A percentile compares a stretch with the other conserved stretches of the same genome.
phyloP scores from a whole-genome alignment of 2,797 vertebrate genomes.

The Anguilla obscura region DNA sequence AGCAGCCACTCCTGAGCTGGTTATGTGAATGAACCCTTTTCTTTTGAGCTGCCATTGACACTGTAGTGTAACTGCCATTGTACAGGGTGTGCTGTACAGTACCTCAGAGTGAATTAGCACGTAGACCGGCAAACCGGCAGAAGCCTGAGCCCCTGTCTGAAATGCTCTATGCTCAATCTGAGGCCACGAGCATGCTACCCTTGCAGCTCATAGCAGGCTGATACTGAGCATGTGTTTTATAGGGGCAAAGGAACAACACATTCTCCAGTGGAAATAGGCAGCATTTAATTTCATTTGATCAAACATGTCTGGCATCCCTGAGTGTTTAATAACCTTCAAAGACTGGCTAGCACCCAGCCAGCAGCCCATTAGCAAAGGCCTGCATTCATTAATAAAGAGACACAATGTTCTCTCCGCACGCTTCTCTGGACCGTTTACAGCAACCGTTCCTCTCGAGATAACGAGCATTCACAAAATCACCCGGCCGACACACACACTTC shows the following conservation, averaged over 20 bases:
- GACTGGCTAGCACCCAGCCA: neutral
- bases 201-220: neutral
- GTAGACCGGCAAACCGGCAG: neutral
- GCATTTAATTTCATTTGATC: constrained; percentile 13
- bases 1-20: neutral
- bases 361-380: neutral
- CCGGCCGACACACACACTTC: neutral
- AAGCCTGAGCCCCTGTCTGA: neutral
- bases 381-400: constrained; percentile 25
- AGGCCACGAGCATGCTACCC: neutral
- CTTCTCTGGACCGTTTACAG: neutral
- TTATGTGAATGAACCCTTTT: neutral
- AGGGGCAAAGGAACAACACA: neutral
- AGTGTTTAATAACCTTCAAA: constrained; percentile 25
- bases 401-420: neutral
- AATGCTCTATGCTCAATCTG: neutral
- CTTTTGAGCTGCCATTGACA: neutral
- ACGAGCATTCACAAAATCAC: neutral
- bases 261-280: neutral
- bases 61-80: neutral
- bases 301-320: neutral
- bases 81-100: neutral
- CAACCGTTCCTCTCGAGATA: neutral
- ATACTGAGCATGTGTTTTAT: neutral
- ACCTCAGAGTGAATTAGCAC: neutral